phyloP scores from a whole-genome alignment of 2,888 invertebrate genomes.

The Nomada hirtipes region DNA sequence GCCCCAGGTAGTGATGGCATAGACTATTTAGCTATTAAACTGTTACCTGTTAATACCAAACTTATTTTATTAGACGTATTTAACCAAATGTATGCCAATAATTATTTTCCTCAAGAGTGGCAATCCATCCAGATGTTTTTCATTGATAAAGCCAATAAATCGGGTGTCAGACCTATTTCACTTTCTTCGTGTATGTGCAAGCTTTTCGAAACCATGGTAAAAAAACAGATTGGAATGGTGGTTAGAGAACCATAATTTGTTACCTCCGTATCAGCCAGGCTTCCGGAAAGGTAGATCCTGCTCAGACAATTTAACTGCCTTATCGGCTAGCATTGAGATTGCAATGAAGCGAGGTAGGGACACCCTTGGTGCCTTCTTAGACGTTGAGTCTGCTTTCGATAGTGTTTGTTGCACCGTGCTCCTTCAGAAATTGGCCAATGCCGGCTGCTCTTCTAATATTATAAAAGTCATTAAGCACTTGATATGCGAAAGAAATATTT shows the following conservation, averaged over 20 bases:
- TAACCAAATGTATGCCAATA: neutral
- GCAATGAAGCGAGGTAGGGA: neutral
- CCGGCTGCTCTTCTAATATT: neutral
- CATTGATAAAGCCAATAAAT: neutral
- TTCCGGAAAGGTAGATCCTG: conserved; percentile 16
- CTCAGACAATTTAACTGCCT: neutral
- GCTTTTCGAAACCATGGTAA: conserved; percentile 2
- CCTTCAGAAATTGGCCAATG: neutral
- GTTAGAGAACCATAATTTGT: neutral
- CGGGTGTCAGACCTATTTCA: neutral
- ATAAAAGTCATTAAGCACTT: neutral
- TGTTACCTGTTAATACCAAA: neutral
- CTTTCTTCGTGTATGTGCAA: conserved; percentile 8
- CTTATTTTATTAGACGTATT: neutral
- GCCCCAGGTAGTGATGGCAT: conserved; percentile 3
- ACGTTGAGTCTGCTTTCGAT: conserved; percentile 1
- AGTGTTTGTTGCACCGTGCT: neutral
- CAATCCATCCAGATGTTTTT: neutral
- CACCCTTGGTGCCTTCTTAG: neutral
- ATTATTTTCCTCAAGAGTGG: neutral
- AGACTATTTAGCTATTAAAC: neutral
- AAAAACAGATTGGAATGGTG: conserved; percentile 11
- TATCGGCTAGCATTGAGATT: neutral
- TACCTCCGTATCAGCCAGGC: neutral
- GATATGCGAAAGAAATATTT: neutral